Conservation (phyloP, 2,797 vertebrate species). For the Schizopygopsis pylzovi region DNA sequence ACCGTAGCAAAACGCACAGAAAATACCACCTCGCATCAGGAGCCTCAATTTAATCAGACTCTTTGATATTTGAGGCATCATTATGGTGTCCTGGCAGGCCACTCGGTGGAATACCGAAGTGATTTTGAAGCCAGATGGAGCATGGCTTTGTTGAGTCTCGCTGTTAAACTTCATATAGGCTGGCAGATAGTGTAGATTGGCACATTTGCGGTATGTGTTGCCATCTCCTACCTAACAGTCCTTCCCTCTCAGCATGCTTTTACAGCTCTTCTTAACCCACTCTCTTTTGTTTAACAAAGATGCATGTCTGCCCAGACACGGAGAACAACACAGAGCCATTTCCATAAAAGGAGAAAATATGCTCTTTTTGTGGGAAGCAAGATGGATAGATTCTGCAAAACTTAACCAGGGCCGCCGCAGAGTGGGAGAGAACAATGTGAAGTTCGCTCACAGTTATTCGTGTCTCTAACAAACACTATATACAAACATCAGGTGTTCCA, state of each 20-base stretch:
- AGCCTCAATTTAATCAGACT: slow-evolving; percentile 51
- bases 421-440: slow-evolving; percentile 21
- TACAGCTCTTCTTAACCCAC: slow-evolving; percentile 54
- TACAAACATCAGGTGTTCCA: slow-evolving; percentile 6
- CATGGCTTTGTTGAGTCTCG: slow-evolving; percentile 48
- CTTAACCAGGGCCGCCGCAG: slow-evolving; percentile 45
- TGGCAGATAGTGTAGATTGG: slow-evolving; percentile 46
- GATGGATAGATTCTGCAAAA: slow-evolving; percentile 56
- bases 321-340: slow-evolving; percentile 54
- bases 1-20: slow-evolving; percentile 33
- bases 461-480: slow-evolving; percentile 1
- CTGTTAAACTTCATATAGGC: slow-evolving; percentile 53
- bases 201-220: slow-evolving; percentile 18
- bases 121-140: slow-evolving; percentile 56
- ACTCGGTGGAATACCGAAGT: slow-evolving; percentile 51
- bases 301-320: slow-evolving; percentile 52
- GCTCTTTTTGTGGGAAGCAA: slow-evolving; percentile 54
- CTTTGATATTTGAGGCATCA: slow-evolving; percentile 50
- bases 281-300: slow-evolving; percentile 63
- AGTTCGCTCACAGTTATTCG: neutral
- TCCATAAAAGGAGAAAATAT: slow-evolving; percentile 69
- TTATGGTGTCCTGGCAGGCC: slow-evolving; percentile 49
- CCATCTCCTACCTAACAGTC: slow-evolving; percentile 43
- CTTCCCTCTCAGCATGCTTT: slow-evolving; percentile 41
- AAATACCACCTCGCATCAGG: slow-evolving; percentile 56